These are phyloP conservation scores for Drosophila pandora DNA, from an alignment of 1,140 invertebrate genomes.

Conservation along the genomic window DNA sequence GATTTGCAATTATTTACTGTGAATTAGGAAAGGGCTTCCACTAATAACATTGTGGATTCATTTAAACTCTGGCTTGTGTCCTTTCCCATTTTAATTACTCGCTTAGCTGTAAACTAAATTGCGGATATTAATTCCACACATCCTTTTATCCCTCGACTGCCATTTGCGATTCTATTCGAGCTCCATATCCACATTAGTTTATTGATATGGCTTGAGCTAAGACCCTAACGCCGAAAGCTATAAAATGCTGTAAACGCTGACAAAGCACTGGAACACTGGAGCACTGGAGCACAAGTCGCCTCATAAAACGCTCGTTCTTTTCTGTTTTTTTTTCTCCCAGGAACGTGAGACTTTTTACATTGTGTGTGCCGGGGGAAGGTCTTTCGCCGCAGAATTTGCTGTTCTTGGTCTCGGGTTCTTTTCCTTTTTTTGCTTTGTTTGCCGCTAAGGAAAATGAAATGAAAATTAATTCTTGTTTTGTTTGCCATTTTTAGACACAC, in stretches of 20 bases:
- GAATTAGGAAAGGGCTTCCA: too few species aligned
- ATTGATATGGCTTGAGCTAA: slow-evolving; percentile 42
- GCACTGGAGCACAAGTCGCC: slow-evolving; percentile 33
- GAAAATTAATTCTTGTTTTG: slow-evolving; percentile 59
- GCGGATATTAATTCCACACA: background rate
- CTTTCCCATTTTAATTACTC: background rate
- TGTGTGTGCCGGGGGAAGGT: slow-evolving; percentile 2
- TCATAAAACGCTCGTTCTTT: slow-evolving; percentile 48
- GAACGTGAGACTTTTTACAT: slow-evolving; percentile 62
- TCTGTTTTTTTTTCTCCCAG: slow-evolving; percentile 10
- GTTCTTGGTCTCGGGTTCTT: background rate
- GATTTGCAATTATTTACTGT: background rate
- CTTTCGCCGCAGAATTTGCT: slow-evolving; percentile 20
- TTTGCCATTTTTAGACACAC: slow-evolving; percentile 41
- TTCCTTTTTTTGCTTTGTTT: slow-evolving; percentile 23
- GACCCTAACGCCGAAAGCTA: slow-evolving; percentile 36
- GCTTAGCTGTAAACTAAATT: background rate
- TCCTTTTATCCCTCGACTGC: background rate
- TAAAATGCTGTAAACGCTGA: slow-evolving; percentile 55
- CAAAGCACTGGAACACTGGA: slow-evolving; percentile 36
- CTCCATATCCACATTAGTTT: slow-evolving; percentile 27
- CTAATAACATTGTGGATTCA: too few species aligned
- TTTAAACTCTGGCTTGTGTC: too few species aligned
- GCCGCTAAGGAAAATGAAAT: slow-evolving; percentile 42
- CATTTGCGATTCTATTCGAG: slow-evolving; percentile 5